Evolutionary conservation across 1,140 invertebrate species (phyloP), one percentile per base, ranked within the genome.

Genomic region (Drosophila nannoptera): DNA sequence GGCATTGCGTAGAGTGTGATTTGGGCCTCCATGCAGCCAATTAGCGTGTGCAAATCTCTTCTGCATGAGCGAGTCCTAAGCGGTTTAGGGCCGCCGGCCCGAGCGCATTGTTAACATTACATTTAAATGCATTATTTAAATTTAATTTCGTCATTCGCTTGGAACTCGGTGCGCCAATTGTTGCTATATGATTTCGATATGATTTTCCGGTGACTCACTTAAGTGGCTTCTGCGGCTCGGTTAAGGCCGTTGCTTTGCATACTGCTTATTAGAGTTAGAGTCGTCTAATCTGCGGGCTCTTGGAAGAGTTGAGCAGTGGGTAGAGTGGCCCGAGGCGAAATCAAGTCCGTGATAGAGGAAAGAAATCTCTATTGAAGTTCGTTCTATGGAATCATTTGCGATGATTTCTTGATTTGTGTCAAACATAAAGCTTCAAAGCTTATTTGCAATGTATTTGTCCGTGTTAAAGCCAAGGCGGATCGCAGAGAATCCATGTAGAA

Each of bases 11-110:
- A 49, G 40, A 35, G n/a, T 7, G 8, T 22, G 45, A 60, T 49
- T 72, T 58, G 58, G 61, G 61, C 64, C 66, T 50, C 50, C 40
- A 65, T 65, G 55, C 59, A 43, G 45, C 77, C 81, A 84, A 84
- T 84, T 84, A 86, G 81, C 62, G 81, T 84, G 81, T 69, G 73
- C 74, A 84, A 84, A 84, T 84, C 77, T 74, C 62, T 72, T 58
- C 75, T 75, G 73, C 81, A 72, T 80, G 76, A 86, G 16, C 43
- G 80, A 64, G 59, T 80, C 53, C 77, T 86, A 81, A 86, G 81
- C 81, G 81, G 73, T 84, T 86, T 86, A 73, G 7, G 38, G 49
- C 70, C 29, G 58, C 38, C 40, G 49, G 65, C 38, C 8, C 35
- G 48, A 36, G 29, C 11, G 32, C 45, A 59, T 52, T 50, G 48